Conservation (phyloP, 1,140 invertebrate genomes). For the Stegodyphus mimosarum region DNA sequence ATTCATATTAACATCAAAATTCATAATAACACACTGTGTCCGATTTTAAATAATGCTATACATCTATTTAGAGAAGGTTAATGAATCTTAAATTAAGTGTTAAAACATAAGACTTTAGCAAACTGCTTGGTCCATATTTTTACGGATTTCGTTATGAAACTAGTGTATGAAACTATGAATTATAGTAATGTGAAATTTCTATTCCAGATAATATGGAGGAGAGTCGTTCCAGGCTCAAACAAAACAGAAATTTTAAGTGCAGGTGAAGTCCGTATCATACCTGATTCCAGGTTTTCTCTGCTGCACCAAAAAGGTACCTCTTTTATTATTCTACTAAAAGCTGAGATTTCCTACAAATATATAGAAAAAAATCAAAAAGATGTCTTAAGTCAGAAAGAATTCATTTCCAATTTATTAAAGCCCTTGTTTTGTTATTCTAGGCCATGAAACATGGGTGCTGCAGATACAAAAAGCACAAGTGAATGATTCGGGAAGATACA, state of each 20-base stretch:
- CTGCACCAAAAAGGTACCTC: conserved; percentile 76
- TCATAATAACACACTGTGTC: not conserved
- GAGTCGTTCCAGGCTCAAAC: conserved; percentile 51
- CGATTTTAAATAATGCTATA: not conserved
- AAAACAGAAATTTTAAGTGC: conserved; percentile 73
- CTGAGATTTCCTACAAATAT: not conserved
- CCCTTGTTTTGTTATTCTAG: conserved; percentile 67
- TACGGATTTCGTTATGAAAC: not conserved
- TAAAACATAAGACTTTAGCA: not conserved
- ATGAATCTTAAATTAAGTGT: not conserved
- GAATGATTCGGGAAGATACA: conserved; percentile 80
- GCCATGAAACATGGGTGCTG: conserved; percentile 86
- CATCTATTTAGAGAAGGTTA: not conserved
- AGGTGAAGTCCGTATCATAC: conserved; percentile 77
- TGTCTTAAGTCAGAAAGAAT: not conserved
- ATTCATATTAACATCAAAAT: not conserved
- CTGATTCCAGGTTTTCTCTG: conserved; percentile 77
- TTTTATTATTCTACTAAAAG: no score
- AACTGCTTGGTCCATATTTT: not conserved
- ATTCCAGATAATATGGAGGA: conserved; percentile 52
- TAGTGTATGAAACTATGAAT: not conserved
- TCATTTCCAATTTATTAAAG: not conserved
- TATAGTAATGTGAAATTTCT: not conserved
- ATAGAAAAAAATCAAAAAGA: not conserved
- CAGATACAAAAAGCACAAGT: conserved; percentile 77